Base-by-base conservation (phyloP, 2,113 vertebrate species). In the Cinclus mexicanus region DNA sequence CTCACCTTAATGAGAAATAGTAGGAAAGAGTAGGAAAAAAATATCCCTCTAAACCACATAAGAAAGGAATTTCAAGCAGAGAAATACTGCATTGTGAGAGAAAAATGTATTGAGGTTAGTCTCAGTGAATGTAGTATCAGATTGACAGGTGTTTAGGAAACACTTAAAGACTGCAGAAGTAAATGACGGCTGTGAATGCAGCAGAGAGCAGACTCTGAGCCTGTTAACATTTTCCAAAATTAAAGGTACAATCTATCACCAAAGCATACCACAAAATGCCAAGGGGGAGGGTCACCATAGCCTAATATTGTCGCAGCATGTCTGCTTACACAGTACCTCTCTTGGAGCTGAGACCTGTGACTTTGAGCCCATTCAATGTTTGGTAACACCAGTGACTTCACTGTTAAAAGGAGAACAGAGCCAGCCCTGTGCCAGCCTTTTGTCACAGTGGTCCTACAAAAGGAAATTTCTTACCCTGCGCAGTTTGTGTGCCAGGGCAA, bases 241-340 rank as follows among this genome's bases (percentile, higher is more conserved):
- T 55, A 56, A 90, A 94, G 29, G 7, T 6, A 3, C 9, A 79
- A 11, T 33, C 35, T 87, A 22, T 53, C 59, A 35, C 26, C 42
- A 81, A 71, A 84, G 10, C 11, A 39, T 12, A 59, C 21, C 35
- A 74, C 7, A 81, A 87, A 91, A 67, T 68, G 29, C 33, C 68
- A 59, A 60, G n/a, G 16, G 10, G 21, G 24, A 37, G 33, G 19
- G 5, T 56, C 44, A 31, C 57, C 46, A 11, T 5, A 24, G 44
- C 10, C 11, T 39, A 59, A 49, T 28, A 46, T 17, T 13, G 3
- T 19, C 0, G 0, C 49, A n/a, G 47, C 19, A n/a, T 18, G 11
- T 4, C 35, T 71, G 44, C 85, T 23, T 19, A 26, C n/a, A 47
- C 14, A 68, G 7, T 21, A 46, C 19, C 23, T 49, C 37, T 72